Percentiles rank a stretch among this genome's conserved stretches.
Evolutionary conservation across 2,888 invertebrate species (phyloP).

Genomic region (Vanessa cardui): DNA sequence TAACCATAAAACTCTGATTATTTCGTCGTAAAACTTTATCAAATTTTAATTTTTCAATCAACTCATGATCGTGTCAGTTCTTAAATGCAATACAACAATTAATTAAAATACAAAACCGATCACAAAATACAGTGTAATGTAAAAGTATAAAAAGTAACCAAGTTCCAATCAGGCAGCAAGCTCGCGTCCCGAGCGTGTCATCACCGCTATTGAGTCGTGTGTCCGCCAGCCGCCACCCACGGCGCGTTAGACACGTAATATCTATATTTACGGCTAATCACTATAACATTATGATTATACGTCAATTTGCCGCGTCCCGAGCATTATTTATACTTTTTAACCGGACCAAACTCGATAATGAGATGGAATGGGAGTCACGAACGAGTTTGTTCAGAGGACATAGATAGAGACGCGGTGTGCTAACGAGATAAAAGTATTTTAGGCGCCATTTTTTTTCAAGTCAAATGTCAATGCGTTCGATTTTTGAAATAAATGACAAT

Average conservation of each 20-base stretch:
- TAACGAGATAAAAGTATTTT: neutral
- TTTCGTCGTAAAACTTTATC: too few species aligned
- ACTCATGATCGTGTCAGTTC: too few species aligned
- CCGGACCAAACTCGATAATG: conserved; percentile 77
- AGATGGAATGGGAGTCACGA: conserved; percentile 62
- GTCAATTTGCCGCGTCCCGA: conserved; percentile 71
- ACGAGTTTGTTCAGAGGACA: conserved; percentile 45
- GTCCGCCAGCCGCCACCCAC: conserved; percentile 47
- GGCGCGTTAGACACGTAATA: conserved; percentile 56
- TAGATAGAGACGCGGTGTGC: conserved; percentile 22
- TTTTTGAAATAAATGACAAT: too few species aligned
- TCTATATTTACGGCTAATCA: conserved; percentile 78
- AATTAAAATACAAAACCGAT: neutral
- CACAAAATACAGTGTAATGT: neutral
- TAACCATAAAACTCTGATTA: too few species aligned
- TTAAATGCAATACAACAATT: neutral
- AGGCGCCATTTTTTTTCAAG: too few species aligned
- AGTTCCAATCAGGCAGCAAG: conserved; percentile 12
- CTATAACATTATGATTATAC: conserved; percentile 72
- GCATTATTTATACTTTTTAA: conserved; percentile 79
- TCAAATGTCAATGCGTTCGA: too few species aligned
- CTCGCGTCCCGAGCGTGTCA: conserved; percentile 30
- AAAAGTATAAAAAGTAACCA: conserved; percentile 1
- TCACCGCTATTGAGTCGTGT: conserved; percentile 36
- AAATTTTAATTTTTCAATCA: too few species aligned